Conservation (phyloP, 1,140 invertebrate genomes). For the Drosophila quadrilineata region DNA sequence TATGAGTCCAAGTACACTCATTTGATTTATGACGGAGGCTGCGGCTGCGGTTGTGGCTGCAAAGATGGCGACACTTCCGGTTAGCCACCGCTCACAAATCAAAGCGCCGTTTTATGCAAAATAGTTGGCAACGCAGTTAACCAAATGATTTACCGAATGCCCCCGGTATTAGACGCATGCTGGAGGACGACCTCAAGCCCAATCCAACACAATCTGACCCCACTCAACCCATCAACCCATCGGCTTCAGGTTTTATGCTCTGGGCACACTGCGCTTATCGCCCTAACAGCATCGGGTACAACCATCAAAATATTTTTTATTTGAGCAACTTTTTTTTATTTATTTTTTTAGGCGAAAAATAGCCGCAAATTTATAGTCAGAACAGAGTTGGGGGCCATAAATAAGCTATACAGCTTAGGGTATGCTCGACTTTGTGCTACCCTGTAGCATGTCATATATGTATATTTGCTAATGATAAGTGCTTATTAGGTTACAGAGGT, state of each 20-base stretch:
- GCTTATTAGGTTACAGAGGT: too few relatives aligned
- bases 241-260: too few relatives aligned
- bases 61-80: constrained; percentile 65
- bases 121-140: constrained; percentile 66
- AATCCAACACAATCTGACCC: too few relatives aligned
- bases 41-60: too few relatives aligned
- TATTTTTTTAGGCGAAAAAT: constrained; percentile 15
- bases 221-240: too few relatives aligned
- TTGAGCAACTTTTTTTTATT: background rate
- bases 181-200: too few relatives aligned
- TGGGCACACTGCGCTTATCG: too few relatives aligned
- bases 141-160: constrained; percentile 70
- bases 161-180: constrained; percentile 53
- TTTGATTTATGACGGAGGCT: constrained; percentile 51
- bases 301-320: constrained; percentile 15
- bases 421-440: too few relatives aligned
- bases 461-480: too few relatives aligned
- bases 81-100: constrained; percentile 38
- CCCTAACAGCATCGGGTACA: constrained; percentile 2
- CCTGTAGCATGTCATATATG: too few relatives aligned
- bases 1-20: constrained; percentile 25
- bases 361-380: constrained; percentile 39
- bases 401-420: too few relatives aligned
- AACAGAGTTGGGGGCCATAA: background rate
- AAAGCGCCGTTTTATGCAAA: constrained; percentile 61